A percentile compares a stretch with the other conserved stretches of the same genome.
Evolutionary conservation across 2,888 invertebrate genomes (phyloP).

Genomic region (Cosmopolites sordidus): DNA sequence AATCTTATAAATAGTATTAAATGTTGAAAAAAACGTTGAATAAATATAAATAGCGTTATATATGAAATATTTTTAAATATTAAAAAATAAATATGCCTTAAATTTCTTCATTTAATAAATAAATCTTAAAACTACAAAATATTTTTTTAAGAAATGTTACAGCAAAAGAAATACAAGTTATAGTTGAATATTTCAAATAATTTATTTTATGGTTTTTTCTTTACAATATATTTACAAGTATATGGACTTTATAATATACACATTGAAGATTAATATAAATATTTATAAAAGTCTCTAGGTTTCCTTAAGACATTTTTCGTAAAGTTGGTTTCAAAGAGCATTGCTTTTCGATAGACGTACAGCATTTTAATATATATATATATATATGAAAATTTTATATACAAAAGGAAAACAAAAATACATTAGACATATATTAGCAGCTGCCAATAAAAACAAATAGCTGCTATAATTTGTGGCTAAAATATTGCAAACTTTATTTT

Average conservation of each 20-base stretch:
- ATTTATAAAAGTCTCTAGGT: conserved; percentile 2
- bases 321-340: not conserved
- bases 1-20: too few species aligned
- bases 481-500: too few species aligned
- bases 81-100: too few species aligned
- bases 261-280: conserved; percentile 11
- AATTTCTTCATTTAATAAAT: too few species aligned
- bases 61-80: too few species aligned
- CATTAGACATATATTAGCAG: conserved; percentile 3
- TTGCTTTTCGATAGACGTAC: not conserved
- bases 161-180: too few species aligned
- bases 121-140: too few species aligned
- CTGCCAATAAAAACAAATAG: conserved; percentile 13
- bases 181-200: conserved; percentile 11
- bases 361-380: not conserved
- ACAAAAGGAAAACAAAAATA: not conserved
- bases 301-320: not conserved
- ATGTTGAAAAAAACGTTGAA: too few species aligned
- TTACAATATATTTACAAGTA: conserved; percentile 17
- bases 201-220: conserved; percentile 13
- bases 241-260: conserved; percentile 16
- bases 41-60: too few species aligned
- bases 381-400: not conserved
- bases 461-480: not conserved
- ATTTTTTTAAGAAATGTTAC: too few species aligned